Base-by-base conservation (phyloP, 2,888 invertebrate genomes). In the Bombylius discolor region DNA sequence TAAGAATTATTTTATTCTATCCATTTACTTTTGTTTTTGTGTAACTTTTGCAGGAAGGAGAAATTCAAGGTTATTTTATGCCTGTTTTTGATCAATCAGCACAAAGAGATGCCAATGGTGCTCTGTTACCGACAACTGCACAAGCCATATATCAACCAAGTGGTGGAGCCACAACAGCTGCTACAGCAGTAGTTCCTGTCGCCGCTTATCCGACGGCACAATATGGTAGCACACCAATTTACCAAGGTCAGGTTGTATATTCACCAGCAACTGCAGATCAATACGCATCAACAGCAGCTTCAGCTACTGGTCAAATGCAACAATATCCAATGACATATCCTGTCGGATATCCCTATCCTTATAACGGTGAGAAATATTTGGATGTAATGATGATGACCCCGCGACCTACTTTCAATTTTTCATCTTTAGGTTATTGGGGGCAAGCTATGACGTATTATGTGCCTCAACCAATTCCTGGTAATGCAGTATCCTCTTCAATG, bases 361-460 rank as follows among this genome's bases (percentile, higher is more conserved):
- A 72, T 55, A 74, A 74, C 65, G 71, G 71, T 67, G 54, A 54
- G 55, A 55, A 46, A 32, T 23, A 23, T 23, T 11, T 44, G 14
- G 5, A 39, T 51, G 8, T 23, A 39, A 14, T 23, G 23, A 23
- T 23, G 23, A 23, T 23, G 23, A 23, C 23, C 23, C 23, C 23
- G 23, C 23, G 23, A 23, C 23, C 23, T 23, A 23, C 23, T 23
- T 23, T 23, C 23, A 23, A 23, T 23, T 31, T 48, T n/a, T 7
- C 11, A 34, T 52, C 46, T 58, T 4, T 52, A 68, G 71, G 68
- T 57, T 70, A 69, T 62, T 70, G 70, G 70, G 68, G 69, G 56
- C 70, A 68, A 63, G 64, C 72, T 53, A 73, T 73, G 70, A 70
- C 73, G 53, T 74, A 74, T 63, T 74, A 74, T 62, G 67, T 74